Conservation (phyloP, 1,140 invertebrate species). For the Cotesia vestalis region DNA sequence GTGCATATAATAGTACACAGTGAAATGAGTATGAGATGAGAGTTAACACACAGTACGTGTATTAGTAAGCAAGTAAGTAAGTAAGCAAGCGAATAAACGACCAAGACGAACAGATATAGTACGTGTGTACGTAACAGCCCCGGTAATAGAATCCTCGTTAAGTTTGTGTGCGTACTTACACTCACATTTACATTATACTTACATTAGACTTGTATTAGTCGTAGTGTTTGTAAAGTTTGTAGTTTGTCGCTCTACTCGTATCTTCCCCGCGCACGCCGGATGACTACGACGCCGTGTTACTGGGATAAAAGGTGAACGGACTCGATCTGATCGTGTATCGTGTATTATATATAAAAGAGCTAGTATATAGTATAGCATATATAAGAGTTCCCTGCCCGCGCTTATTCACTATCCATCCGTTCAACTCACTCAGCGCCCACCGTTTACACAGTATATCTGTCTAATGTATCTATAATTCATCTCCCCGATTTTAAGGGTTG, state of each 20-base stretch:
- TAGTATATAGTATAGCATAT: too few species aligned
- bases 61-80: neutral
- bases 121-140: neutral
- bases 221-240: conserved; percentile 26
- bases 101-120: neutral
- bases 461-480: too few species aligned
- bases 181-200: too few species aligned
- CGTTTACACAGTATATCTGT: too few species aligned
- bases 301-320: conserved; percentile 67
- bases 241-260: conserved; percentile 21
- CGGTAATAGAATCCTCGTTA: too few species aligned
- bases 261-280: conserved; percentile 42
- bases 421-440: too few species aligned
- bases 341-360: too few species aligned
- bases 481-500: too few species aligned
- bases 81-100: neutral
- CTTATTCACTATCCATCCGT: too few species aligned
- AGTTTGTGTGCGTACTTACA: neutral
- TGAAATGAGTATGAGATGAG: too few species aligned
- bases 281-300: conserved; percentile 64
- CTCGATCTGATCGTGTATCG: conserved; percentile 35
- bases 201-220: neutral
- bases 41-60: too few species aligned
- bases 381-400: conserved; percentile 5
- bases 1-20: too few species aligned